phyloP scores from a whole-genome alignment of 2,113 vertebrate species.

The Rhizomys pruinosus region DNA sequence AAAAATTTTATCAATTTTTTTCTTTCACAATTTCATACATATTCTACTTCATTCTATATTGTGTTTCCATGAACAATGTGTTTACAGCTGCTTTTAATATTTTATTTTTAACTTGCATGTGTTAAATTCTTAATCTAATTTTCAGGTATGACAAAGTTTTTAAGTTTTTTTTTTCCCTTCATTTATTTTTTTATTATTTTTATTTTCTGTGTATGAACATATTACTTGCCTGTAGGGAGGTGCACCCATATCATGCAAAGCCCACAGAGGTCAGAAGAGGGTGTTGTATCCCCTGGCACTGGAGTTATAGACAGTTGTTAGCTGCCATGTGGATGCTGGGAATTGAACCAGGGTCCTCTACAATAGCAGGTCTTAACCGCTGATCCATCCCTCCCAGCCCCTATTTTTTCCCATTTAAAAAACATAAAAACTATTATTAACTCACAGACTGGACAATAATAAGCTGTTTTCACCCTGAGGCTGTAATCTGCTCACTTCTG shows the following conservation, averaged over 20 bases:
- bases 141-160: constrained; percentile 12
- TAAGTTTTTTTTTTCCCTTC: neutral
- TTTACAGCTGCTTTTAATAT: neutral
- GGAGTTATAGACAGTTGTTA: too few species aligned
- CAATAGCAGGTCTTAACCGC: too few species aligned
- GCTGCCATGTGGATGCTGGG: too few species aligned
- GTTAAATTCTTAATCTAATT: neutral
- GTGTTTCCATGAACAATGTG: neutral
- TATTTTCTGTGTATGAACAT: too few species aligned
- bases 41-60: constrained; percentile 9
- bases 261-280: too few species aligned
- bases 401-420: neutral
- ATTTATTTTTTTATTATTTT: too few species aligned
- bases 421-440: constrained; percentile 2
- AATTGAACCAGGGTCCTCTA: too few species aligned
- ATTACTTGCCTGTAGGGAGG: too few species aligned
- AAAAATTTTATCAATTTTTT: too few species aligned
- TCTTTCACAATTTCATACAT: neutral
- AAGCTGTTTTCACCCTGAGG: neutral
- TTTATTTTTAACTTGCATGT: neutral
- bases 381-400: too few species aligned
- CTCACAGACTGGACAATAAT: neutral
- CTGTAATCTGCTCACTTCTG: neutral
- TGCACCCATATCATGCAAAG: too few species aligned
- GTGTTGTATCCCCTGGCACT: too few species aligned